These are phyloP conservation scores for Pseudomyrmex cubaensis DNA, from an alignment of 1,140 invertebrate genomes.

Conservation along the genomic window DNA sequence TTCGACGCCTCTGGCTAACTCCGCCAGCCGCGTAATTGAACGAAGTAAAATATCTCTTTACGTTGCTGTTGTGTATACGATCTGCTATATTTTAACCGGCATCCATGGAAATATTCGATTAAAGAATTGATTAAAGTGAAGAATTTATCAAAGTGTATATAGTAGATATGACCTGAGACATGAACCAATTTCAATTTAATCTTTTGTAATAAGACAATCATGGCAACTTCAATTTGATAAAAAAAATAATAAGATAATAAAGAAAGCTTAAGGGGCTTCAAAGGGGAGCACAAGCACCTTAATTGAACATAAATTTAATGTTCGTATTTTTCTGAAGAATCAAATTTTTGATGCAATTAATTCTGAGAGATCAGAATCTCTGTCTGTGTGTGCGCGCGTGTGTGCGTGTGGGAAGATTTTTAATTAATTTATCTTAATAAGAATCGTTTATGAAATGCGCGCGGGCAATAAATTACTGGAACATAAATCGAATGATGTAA, in stretches of 20 bases:
- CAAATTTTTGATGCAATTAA: too few relatives aligned
- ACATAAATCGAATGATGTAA: neutral
- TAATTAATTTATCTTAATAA: too few relatives aligned
- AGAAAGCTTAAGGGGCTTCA: too few relatives aligned
- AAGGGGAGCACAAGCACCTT: too few relatives aligned
- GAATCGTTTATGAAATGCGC: neutral
- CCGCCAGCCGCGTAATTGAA: slow-evolving; percentile 13
- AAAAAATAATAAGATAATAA: neutral
- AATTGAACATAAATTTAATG: too few relatives aligned
- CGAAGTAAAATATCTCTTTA: neutral
- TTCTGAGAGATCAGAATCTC: too few relatives aligned
- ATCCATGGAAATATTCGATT: slow-evolving; percentile 1
- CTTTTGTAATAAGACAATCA: neutral
- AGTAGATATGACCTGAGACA: neutral
- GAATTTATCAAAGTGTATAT: neutral
- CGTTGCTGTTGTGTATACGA: neutral
- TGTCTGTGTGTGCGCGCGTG: too few relatives aligned
- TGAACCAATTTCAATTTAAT: neutral
- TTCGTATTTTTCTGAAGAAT: too few relatives aligned
- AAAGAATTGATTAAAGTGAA: neutral
- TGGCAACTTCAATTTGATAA: slow-evolving; percentile 2
- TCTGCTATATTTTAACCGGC: neutral
- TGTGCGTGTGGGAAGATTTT: too few relatives aligned
- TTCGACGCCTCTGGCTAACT: neutral
- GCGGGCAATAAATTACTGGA: neutral